Conservation (phyloP, 2,888 invertebrate genomes). For the Limnephilus lunatus region DNA sequence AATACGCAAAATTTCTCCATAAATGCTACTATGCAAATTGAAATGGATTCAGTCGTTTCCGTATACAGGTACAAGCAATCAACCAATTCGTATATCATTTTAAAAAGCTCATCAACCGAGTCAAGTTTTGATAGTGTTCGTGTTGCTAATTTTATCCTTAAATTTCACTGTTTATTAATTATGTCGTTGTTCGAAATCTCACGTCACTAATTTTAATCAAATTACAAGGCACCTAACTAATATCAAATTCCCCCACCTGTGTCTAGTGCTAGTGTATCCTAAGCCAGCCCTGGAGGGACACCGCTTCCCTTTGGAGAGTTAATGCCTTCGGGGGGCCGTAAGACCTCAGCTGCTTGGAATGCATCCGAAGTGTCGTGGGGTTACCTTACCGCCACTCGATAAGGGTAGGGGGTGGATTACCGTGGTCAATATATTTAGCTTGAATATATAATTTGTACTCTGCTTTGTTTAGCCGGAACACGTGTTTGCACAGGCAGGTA, state of each 20-base stretch:
- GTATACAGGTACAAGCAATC: neutral
- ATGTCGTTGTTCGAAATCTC: neutral
- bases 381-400: neutral
- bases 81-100: neutral
- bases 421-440: slow-evolving; percentile 42
- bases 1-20: neutral
- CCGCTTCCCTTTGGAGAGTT: slow-evolving; percentile 9
- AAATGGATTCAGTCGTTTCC: neutral
- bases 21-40: neutral
- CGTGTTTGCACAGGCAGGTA: slow-evolving; percentile 23
- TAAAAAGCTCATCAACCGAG: neutral
- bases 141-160: neutral
- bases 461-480: slow-evolving; percentile 32
- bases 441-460: slow-evolving; percentile 29
- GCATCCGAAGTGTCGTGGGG: slow-evolving; percentile 52
- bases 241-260: neutral
- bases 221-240: neutral
- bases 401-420: slow-evolving; percentile 27
- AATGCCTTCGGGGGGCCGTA: slow-evolving; percentile 28
- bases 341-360: slow-evolving; percentile 54
- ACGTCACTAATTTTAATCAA: slow-evolving; percentile 2
- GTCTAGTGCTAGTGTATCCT: neutral
- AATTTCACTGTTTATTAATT: neutral
- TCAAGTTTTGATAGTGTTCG: neutral
- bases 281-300: slow-evolving; percentile 4